Percentiles rank a stretch among this genome's conserved stretches.
These are phyloP conservation scores for Bufo gargarizans DNA, from an alignment of 2,113 vertebrate species.

Conservation along the genomic window DNA sequence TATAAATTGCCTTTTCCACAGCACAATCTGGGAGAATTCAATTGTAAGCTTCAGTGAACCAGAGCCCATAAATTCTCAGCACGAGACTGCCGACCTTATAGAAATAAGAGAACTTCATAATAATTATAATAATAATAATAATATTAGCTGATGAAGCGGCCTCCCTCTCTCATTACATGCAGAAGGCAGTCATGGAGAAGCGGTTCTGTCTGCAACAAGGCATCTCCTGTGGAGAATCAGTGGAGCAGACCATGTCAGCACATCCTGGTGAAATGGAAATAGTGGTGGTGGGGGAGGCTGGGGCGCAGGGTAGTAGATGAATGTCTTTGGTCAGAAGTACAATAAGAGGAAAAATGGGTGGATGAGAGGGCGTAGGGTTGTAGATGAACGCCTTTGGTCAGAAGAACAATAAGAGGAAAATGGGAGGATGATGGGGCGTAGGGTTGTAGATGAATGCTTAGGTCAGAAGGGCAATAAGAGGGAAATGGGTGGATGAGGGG, in stretches of 20 bases:
- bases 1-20: background rate
- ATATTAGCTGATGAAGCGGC: slow-evolving; percentile 2
- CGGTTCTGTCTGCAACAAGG: background rate
- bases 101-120: background rate
- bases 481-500: too few relatives aligned
- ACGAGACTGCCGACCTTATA: background rate
- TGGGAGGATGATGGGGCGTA: too few relatives aligned
- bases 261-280: background rate
- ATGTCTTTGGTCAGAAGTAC: background rate
- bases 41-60: background rate
- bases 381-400: too few relatives aligned
- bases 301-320: background rate
- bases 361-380: too few relatives aligned
- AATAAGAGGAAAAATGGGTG: background rate
- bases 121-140: background rate
- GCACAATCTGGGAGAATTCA: background rate
- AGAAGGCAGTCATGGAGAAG: background rate
- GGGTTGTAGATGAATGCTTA: too few relatives aligned
- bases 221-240: background rate
- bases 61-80: background rate
- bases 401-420: too few relatives aligned
- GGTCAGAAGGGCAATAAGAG: too few relatives aligned
- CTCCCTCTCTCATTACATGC: background rate
- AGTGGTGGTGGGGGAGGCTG: background rate
- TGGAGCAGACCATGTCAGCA: background rate